phyloP scores from a whole-genome alignment of 2,888 invertebrate species.

The Folsomia candida region DNA sequence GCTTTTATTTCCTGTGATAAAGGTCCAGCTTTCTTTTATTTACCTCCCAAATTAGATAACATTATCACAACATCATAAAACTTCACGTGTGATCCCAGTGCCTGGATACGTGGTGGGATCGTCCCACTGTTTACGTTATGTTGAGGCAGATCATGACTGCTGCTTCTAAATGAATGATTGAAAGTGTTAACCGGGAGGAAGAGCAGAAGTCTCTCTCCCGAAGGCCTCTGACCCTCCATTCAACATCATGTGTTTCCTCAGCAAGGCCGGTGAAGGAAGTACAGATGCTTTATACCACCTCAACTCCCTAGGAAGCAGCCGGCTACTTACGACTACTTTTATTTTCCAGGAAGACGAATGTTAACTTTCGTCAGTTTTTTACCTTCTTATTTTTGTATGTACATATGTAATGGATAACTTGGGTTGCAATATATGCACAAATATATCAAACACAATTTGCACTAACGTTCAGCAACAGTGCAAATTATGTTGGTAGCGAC shows the following conservation, averaged over 20 bases:
- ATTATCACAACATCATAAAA: constrained; percentile 5
- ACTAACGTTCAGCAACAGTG: too few species aligned
- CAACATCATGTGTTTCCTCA: not conserved
- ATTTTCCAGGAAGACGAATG: not conserved
- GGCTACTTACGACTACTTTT: not conserved
- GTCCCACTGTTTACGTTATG: too few species aligned
- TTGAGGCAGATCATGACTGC: constrained; percentile 4
- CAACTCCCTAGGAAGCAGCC: constrained; percentile 21
- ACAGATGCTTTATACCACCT: constrained; percentile 20
- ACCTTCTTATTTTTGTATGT: not conserved
- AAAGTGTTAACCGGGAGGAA: not conserved
- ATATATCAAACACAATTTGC: too few species aligned
- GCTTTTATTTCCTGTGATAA: not conserved
- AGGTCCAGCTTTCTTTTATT: not conserved
- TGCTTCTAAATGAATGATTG: not conserved
- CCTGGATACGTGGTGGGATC: too few species aligned
- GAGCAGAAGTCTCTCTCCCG: not conserved
- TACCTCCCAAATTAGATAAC: not conserved
- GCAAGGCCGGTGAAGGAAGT: not conserved
- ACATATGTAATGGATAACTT: too few species aligned
- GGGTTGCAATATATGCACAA: too few species aligned
- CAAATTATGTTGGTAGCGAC: too few species aligned
- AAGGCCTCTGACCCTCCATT: not conserved
- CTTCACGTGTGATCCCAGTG: not conserved
- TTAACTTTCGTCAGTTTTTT: not conserved